A percentile compares a stretch with the other conserved stretches of the same genome.
phyloP scores from a whole-genome alignment of 2,888 invertebrate species.

The Cantharis nigra region DNA sequence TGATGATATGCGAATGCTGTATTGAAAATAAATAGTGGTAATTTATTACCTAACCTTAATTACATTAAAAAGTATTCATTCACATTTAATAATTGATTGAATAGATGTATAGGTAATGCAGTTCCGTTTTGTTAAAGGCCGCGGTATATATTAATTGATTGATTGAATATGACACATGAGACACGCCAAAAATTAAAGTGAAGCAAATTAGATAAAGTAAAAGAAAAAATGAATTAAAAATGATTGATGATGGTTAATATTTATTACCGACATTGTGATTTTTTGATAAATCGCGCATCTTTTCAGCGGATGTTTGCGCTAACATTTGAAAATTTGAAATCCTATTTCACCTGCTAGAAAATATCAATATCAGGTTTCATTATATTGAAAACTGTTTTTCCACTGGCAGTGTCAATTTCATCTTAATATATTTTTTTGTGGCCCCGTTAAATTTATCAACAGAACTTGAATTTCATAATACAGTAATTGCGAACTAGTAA shows the following conservation, averaged over 20 bases:
- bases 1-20: background rate
- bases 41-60: background rate
- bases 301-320: background rate
- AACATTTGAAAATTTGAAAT: background rate
- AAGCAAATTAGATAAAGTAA: conserved; percentile 17
- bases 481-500: background rate
- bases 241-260: conserved; percentile 19
- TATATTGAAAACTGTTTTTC: background rate
- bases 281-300: conserved; percentile 4
- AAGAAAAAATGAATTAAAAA: conserved; percentile 13
- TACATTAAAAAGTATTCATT: background rate
- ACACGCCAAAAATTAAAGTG: conserved; percentile 18
- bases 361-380: background rate
- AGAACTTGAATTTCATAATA: background rate
- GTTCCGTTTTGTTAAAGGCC: background rate
- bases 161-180: conserved; percentile 17
- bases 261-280: conserved; percentile 16
- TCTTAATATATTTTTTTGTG: background rate
- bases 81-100: background rate
- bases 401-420: background rate
- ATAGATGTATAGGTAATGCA: background rate
- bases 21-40: background rate
- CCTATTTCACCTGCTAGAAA: background rate
- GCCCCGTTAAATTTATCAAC: background rate
- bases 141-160: conserved; percentile 12